Evolutionary conservation across 2,888 invertebrate species (phyloP).

Genomic region (Hydraecia micacea): DNA sequence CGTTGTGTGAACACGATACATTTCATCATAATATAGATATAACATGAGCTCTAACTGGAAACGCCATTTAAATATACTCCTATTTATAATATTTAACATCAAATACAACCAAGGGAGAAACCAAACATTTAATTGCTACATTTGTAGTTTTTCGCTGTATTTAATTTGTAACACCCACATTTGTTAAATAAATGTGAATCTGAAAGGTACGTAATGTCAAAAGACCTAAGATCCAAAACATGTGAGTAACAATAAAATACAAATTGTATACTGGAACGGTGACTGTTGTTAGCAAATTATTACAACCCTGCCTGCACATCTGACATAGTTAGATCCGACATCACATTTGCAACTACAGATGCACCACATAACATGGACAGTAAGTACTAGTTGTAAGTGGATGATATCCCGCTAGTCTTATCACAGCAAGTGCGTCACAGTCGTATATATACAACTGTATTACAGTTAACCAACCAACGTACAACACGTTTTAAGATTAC

Average conservation of each 20-base stretch:
- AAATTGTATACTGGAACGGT: conserved; percentile 80
- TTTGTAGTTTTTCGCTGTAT: conserved; percentile 78
- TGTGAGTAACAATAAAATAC: conserved; percentile 79
- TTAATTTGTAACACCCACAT: conserved; percentile 70
- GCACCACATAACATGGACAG: conserved; percentile 61
- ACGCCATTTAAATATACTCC: conserved; percentile 70
- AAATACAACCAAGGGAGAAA: conserved; percentile 79
- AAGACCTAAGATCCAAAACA: conserved; percentile 86
- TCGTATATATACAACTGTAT: conserved; percentile 43
- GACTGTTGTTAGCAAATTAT: conserved; percentile 67
- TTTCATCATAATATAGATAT: conserved; percentile 70
- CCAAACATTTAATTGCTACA: conserved; percentile 67
- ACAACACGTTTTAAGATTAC: conserved; percentile 38
- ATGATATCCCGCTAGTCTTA: conserved; percentile 60
- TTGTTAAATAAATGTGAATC: conserved; percentile 74
- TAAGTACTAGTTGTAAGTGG: conserved; percentile 61
- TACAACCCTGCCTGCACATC: conserved; percentile 72
- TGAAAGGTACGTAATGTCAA: conserved; percentile 82
- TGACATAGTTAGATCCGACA: conserved; percentile 51
- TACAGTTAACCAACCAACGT: conserved; percentile 49
- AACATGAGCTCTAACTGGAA: conserved; percentile 74
- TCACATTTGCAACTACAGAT: conserved; percentile 55
- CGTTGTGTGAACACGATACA: conserved; percentile 72
- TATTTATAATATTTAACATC: conserved; percentile 77
- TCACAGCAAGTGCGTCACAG: conserved; percentile 63